Evolutionary conservation across 2,888 invertebrate genomes (phyloP), one percentile per base, ranked within the genome.

Genomic region (Pollenia amentaria): DNA sequence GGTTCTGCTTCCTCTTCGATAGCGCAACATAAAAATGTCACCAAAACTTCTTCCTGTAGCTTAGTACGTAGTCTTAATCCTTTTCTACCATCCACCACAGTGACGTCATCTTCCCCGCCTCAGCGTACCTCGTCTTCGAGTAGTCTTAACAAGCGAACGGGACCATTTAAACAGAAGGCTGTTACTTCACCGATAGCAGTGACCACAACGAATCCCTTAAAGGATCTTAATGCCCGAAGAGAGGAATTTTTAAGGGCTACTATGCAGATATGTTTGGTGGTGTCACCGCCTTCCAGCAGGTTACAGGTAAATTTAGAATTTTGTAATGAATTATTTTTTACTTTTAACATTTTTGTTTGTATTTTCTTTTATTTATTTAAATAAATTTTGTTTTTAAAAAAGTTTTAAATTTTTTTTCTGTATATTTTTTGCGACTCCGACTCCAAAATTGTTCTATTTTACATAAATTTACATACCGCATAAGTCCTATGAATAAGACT

Each of bases 241-340:
- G 96, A 96, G 91, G 96, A 96, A 91, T 96, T 96, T 91, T 94
- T 96, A 87, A 95, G 95, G 89, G 96, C 96, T 77, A 96, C 96
- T 87, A 96, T 96, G 96, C 94, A 96, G 93, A 96, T 96, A 90
- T 96, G 96, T 91, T 93, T 96, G 89, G 96, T 96, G 84, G 96
- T 96, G 14, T 96, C 96, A 81, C 96, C 96, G 72, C 96, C 96
- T 70, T 90, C 92, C 21, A 93, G 90, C 87, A 93, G 93, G 90
- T 90, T 93, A 84, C 93, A 93, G 92, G 93, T 93, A 91, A 92
- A 90, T 89, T 67, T 67, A 12, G 21, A 62, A 51, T 62, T 60
- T 64, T 18, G n/a, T 12, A 29, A 53, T 3, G 57, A 29, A 44
- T 76, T 42, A 38, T 21, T 14, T n/a, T 18, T 38, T 38, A 42